Evolutionary conservation across 1,140 invertebrate species (phyloP).

Genomic region (Drosophila seguyi): DNA sequence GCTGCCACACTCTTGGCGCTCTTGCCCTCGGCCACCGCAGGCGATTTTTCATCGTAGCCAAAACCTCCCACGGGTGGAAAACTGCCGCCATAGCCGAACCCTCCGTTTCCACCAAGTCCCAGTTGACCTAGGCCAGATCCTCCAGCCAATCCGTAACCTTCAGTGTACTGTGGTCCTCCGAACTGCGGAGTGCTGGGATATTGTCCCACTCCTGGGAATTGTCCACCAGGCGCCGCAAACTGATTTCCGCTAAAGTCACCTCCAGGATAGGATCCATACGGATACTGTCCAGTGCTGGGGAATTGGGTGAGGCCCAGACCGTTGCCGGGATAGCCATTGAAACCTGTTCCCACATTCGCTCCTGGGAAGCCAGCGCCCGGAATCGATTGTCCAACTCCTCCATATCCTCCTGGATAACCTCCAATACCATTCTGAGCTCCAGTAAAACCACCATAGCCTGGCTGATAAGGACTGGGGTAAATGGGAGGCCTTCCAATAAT

Average conservation of each 20-base stretch:
- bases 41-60: conserved; percentile 61
- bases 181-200: conserved; percentile 52
- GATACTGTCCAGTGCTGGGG: conserved; percentile 63
- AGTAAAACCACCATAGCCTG: conserved; percentile 49
- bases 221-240: conserved; percentile 42
- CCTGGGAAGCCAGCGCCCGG: conserved; percentile 44
- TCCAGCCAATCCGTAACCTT: conserved; percentile 71
- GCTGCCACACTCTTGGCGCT: conserved; percentile 56
- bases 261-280: conserved; percentile 52
- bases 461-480: conserved; percentile 60
- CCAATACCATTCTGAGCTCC: conserved; percentile 56
- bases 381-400: conserved; percentile 26
- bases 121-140: conserved; percentile 49
- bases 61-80: conserved; percentile 33
- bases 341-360: conserved; percentile 8
- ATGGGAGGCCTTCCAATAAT: conserved; percentile 83
- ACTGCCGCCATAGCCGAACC: conserved; percentile 25
- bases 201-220: conserved; percentile 59
- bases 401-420: conserved; percentile 56
- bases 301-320: conserved; percentile 62
- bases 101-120: conserved; percentile 48
- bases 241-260: conserved; percentile 56
- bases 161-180: conserved; percentile 69
- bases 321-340: conserved; percentile 27
- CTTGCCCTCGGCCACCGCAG: conserved; percentile 62